phyloP scores from a whole-genome alignment of 2,888 invertebrate species.

The Ophraella communa region DNA sequence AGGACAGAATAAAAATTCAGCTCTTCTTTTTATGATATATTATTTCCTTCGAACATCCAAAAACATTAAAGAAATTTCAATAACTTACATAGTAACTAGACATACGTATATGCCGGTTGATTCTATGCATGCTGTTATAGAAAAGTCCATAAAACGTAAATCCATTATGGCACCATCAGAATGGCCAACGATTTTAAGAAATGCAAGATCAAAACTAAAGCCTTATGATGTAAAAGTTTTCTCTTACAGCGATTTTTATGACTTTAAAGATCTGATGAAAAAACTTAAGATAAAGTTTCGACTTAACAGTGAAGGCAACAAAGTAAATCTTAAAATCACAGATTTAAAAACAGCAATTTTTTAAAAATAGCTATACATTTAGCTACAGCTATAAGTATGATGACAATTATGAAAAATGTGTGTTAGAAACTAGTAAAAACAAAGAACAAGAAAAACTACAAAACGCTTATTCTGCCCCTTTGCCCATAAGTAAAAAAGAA shows the following conservation, averaged over 20 bases:
- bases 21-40: neutral
- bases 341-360: no score
- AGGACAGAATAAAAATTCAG: neutral
- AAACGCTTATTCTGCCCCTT: neutral
- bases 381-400: no score
- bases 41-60: neutral
- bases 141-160: constrained; percentile 9
- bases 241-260: neutral
- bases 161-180: constrained; percentile 8
- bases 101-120: neutral
- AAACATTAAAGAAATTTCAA: neutral
- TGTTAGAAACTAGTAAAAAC: neutral
- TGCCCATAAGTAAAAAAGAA: constrained; percentile 20
- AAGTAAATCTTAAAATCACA: no score
- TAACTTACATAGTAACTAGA: neutral
- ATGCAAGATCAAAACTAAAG: constrained; percentile 1
- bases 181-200: constrained; percentile 4
- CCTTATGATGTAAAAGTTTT: neutral
- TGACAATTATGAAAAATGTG: no score
- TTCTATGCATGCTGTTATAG: neutral
- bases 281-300: neutral
- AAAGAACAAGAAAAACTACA: neutral
- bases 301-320: neutral
- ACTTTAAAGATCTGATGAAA: neutral
- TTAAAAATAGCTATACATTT: no score